A percentile compares a stretch with the other conserved stretches of the same genome.
phyloP scores from a whole-genome alignment of 1,140 invertebrate species.

The Scylla paramamosain region DNA sequence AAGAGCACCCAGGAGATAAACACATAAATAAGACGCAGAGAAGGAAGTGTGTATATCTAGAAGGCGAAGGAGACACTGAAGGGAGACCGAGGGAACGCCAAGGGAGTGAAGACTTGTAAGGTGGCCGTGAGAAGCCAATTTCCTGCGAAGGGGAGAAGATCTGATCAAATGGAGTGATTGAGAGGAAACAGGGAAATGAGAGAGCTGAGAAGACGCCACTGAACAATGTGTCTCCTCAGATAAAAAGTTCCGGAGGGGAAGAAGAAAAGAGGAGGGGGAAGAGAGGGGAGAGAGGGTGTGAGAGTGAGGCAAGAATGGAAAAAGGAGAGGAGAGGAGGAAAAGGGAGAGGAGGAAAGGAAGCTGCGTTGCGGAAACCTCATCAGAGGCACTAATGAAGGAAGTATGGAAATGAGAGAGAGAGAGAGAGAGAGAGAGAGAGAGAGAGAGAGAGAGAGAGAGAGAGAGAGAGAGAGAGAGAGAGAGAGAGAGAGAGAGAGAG shows the following conservation, averaged over 20 bases:
- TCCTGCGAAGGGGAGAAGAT: not conserved
- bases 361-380: not conserved
- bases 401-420: not conserved
- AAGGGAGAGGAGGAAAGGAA: not conserved
- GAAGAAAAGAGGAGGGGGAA: not conserved
- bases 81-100: not conserved
- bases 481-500: constrained; percentile 2
- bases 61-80: not conserved
- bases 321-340: not conserved
- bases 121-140: not conserved
- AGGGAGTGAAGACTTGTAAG: not conserved
- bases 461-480: constrained; percentile 20
- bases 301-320: not conserved
- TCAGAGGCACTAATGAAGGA: not conserved
- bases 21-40: not conserved
- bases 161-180: constrained; percentile 22
- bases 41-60: not conserved
- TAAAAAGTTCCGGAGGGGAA: not conserved
- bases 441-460: constrained; percentile 20
- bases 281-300: no score
- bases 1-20: not conserved
- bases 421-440: constrained; percentile 20
- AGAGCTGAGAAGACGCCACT: constrained; percentile 17
- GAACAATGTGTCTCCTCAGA: not conserved
- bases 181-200: constrained; percentile 11